phyloP scores from a whole-genome alignment of 92 coral and sea anemone species.

The Epizoanthus rinbou region DNA sequence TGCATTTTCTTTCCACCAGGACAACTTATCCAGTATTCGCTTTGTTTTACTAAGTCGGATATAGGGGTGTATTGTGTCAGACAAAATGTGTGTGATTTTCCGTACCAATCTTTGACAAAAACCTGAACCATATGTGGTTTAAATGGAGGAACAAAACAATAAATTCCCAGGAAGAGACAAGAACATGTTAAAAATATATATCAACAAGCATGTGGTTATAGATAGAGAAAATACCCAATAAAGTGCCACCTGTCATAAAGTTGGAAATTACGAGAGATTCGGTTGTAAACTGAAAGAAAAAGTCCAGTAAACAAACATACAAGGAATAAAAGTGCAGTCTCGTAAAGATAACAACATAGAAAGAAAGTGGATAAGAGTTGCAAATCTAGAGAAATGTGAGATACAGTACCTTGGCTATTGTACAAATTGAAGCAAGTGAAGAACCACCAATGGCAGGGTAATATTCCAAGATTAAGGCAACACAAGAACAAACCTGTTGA shows the following conservation, averaged over 20 bases:
- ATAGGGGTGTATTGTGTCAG: slow-evolving; percentile 4
- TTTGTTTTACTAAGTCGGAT: not conserved
- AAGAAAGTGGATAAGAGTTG: not conserved
- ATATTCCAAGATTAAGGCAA: slow-evolving; percentile 9
- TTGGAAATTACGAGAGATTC: not conserved
- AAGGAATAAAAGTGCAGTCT: not conserved
- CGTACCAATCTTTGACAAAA: slow-evolving; percentile 37
- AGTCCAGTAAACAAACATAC: not conserved
- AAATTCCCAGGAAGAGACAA: slow-evolving; percentile 43
- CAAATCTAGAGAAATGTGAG: not conserved
- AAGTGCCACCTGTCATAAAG: slow-evolving; percentile 11
- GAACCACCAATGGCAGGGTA: not conserved
- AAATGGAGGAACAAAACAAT: slow-evolving; percentile 23
- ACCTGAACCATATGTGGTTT: slow-evolving; percentile 1
- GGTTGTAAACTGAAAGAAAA: not conserved
- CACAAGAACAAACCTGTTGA: slow-evolving; percentile 8
- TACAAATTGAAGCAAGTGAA: not conserved
- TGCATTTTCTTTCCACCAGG: slow-evolving; percentile 4
- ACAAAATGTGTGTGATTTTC: slow-evolving; percentile 20
- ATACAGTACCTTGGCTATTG: not conserved
- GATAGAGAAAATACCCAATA: not conserved
- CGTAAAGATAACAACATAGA: not conserved
- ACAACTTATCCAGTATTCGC: slow-evolving; percentile 23
- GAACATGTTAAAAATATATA: slow-evolving; percentile 33
- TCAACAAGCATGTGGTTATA: slow-evolving; percentile 32